Conservation (phyloP, 2,797 vertebrate species). For the Pseudomugil tenellus region DNA sequence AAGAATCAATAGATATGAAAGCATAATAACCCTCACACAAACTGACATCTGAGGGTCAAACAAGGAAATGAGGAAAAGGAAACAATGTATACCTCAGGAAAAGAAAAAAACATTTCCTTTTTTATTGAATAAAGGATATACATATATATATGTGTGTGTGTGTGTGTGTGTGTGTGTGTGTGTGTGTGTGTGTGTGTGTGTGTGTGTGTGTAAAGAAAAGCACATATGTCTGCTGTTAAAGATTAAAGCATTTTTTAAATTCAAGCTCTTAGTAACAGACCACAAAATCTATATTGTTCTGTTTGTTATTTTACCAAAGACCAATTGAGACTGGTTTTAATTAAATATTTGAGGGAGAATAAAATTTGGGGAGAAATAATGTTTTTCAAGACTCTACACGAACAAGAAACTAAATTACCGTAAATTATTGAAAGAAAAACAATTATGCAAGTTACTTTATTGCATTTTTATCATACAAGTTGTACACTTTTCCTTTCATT, state of each 20-base stretch:
- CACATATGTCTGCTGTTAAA: too few relatives aligned
- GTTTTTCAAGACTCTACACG: neutral
- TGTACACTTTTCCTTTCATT: too few relatives aligned
- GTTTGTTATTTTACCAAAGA: neutral
- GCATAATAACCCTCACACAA: neutral
- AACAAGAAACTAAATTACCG: neutral
- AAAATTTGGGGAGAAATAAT: neutral
- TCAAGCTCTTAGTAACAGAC: neutral
- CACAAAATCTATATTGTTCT: neutral
- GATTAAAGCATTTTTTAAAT: too few relatives aligned
- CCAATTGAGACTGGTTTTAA: neutral
- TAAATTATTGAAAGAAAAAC: too few relatives aligned
- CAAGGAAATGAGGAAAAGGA: neutral
- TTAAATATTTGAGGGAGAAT: neutral
- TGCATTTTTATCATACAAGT: too few relatives aligned
- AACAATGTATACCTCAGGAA: neutral
- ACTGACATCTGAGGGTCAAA: neutral
- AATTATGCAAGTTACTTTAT: too few relatives aligned
- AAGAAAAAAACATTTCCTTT: neutral
- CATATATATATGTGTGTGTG: too few relatives aligned
- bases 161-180: too few relatives aligned
- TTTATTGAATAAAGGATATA: too few relatives aligned
- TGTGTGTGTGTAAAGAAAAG: too few relatives aligned
- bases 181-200: too few relatives aligned
- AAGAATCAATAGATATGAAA: neutral